phyloP scores from a whole-genome alignment of 2,888 invertebrate genomes.

The Mesochorus sp. region DNA sequence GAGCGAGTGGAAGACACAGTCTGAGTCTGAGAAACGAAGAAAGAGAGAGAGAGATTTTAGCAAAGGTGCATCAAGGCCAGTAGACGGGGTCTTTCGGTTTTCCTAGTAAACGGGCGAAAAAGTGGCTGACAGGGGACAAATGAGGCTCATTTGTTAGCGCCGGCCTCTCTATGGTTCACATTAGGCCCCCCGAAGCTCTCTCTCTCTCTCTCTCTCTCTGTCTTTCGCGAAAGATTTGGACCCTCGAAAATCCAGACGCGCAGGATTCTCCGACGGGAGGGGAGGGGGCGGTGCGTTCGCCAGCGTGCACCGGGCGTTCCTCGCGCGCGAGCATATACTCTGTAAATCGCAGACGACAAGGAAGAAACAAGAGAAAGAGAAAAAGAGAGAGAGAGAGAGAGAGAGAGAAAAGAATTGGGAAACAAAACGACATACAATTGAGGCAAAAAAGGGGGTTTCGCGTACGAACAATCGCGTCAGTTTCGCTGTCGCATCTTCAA shows the following conservation, averaged over 20 bases:
- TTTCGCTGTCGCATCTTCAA: slow-evolving; percentile 56
- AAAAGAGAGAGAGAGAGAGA: not conserved
- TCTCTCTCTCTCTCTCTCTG: slow-evolving; percentile 20
- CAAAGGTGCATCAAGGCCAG: slow-evolving; percentile 72
- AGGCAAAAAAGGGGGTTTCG: not conserved
- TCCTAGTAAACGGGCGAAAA: slow-evolving; percentile 72
- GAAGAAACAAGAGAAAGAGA: not conserved
- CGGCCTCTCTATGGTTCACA: slow-evolving; percentile 67
- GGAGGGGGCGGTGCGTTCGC: slow-evolving; percentile 16
- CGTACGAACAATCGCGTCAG: slow-evolving; percentile 16
- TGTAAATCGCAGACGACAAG: not conserved
- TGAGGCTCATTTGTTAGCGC: slow-evolving; percentile 77
- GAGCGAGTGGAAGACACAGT: too few species aligned
- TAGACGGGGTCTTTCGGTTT: slow-evolving; percentile 66
- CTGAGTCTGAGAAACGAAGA: not conserved
- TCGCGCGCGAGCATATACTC: not conserved
- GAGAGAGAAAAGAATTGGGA: not conserved
- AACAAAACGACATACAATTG: not conserved
- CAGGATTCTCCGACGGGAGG: slow-evolving; percentile 25
- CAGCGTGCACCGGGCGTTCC: slow-evolving; percentile 14
- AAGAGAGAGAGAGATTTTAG: slow-evolving; percentile 33
- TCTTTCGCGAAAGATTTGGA: slow-evolving; percentile 16
- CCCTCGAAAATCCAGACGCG: slow-evolving; percentile 43
- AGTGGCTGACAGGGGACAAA: slow-evolving; percentile 77
- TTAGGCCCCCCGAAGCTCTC: slow-evolving; percentile 42